phyloP scores from a whole-genome alignment of 2,797 vertebrate genomes.

The Poeciliopsis turneri region DNA sequence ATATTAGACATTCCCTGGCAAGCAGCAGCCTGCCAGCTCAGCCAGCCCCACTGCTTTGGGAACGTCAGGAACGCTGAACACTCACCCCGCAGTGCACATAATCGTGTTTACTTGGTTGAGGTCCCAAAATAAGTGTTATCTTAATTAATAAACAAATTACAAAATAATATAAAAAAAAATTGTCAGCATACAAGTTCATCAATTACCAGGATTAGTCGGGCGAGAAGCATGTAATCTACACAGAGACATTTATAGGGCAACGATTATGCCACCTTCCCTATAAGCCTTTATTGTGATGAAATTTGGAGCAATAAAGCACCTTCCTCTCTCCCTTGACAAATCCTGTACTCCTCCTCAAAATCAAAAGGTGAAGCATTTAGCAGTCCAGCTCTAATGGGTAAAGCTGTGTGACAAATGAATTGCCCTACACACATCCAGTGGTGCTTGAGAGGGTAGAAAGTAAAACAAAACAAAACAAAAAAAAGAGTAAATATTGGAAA shows the following conservation, averaged over 20 bases:
- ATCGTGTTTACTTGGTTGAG: slow-evolving; percentile 84
- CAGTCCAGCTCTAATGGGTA: slow-evolving; percentile 77
- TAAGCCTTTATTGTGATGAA: slow-evolving; percentile 86
- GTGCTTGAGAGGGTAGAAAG: slow-evolving; percentile 68
- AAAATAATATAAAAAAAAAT: slow-evolving; percentile 77
- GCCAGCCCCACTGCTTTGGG: slow-evolving; percentile 76
- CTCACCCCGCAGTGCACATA: slow-evolving; percentile 81
- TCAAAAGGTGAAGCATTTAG: slow-evolving; percentile 83
- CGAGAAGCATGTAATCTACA: slow-evolving; percentile 84
- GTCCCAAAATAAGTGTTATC: slow-evolving; percentile 85
- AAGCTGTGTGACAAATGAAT: slow-evolving; percentile 82
- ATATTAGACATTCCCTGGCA: slow-evolving; percentile 81
- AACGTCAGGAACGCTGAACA: slow-evolving; percentile 70
- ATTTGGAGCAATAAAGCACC: slow-evolving; percentile 83
- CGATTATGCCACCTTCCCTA: slow-evolving; percentile 79
- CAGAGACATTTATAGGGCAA: slow-evolving; percentile 81
- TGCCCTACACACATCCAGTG: slow-evolving; percentile 71
- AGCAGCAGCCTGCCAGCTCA: slow-evolving; percentile 69
- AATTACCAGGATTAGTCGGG: slow-evolving; percentile 84
- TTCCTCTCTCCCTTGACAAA: slow-evolving; percentile 78
- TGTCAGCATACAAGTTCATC: slow-evolving; percentile 80
- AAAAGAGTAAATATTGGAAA: slow-evolving; percentile 45
- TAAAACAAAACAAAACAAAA: slow-evolving; percentile 31
- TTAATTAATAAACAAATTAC: slow-evolving; percentile 87
- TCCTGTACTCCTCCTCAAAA: slow-evolving; percentile 81